Percentiles rank a stretch among this genome's conserved stretches.
Evolutionary conservation across 2,888 invertebrate genomes (phyloP).

Genomic region (Tetropium fuscum): DNA sequence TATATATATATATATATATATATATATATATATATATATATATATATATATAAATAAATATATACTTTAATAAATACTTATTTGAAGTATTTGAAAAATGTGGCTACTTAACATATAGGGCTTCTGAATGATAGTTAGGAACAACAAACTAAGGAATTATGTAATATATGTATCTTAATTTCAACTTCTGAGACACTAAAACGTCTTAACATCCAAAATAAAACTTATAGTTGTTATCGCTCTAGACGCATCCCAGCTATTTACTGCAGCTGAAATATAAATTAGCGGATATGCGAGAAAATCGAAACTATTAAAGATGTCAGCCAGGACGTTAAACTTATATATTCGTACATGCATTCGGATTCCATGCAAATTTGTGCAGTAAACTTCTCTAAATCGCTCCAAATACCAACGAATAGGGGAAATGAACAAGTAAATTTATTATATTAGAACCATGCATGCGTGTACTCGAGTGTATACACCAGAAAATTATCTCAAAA

Average conservation of each 20-base stretch:
- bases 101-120: too few relatives aligned
- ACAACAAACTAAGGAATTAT: too few relatives aligned
- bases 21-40: too few relatives aligned
- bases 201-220: too few relatives aligned
- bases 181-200: too few relatives aligned
- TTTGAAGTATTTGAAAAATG: too few relatives aligned
- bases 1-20: too few relatives aligned
- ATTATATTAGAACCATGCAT: conserved; percentile 54
- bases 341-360: conserved; percentile 58
- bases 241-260: background rate
- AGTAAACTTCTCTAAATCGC: conserved; percentile 53
- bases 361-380: conserved; percentile 59
- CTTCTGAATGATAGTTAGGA: too few relatives aligned
- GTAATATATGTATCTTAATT: too few relatives aligned
- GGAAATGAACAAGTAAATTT: conserved; percentile 56
- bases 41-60: too few relatives aligned
- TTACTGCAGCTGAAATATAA: conserved; percentile 22
- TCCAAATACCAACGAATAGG: conserved; percentile 51
- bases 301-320: conserved; percentile 58
- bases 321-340: conserved; percentile 54
- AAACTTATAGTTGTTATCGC: too few relatives aligned
- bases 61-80: too few relatives aligned
- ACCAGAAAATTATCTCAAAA: conserved; percentile 46
- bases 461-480: conserved; percentile 50
- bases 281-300: conserved; percentile 48